Evolutionary conservation across 1,140 invertebrate genomes (phyloP), one percentile per base, ranked within the genome.

Genomic region (Calephelis nemesis): DNA sequence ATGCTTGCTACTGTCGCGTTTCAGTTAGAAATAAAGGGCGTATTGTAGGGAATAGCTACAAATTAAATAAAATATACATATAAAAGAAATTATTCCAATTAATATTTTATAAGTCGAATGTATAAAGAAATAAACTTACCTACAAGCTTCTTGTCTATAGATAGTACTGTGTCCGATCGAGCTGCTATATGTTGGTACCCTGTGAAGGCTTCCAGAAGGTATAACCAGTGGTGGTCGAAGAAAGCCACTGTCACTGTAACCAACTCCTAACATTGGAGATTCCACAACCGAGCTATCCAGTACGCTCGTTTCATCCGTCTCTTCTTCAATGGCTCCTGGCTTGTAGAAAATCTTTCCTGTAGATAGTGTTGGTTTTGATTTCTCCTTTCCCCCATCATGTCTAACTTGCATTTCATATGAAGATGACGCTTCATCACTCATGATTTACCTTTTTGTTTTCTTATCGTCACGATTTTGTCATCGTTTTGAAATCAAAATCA

Each of bases 181-280:
- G 67, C 92, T 92, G 72, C 86, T 88, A 52, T 89, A 92, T 1
- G 92, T 92, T 0, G 91, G 88, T 76, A 92, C 85, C 65, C 92
- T 83, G 60, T 92, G 92, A 7, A 92, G 84, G 70, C 91, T 92
- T 66, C 76, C 83, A 2, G 85, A 83, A 0, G 84, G 82, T 15
- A 85, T 82, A 42, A 91, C 82, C 58, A 84, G 78, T 4, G 84
- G 79, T 6, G 89, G 82, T 54, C 82, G 85, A 7, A 91, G 67
- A 45, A 87, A 82, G 1, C 83, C 80, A 42, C 90, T 84, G 0
- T 78, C 82, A 9, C 79, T 72, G 52, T 74, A 82, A 10, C 74
- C 83, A 42, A 70, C 75, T 10, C 69, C 77, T 19, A 87, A 72
- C 83, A 90, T 90, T 0, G 92, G 92, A 0, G 88, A 85, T 65